Evolutionary conservation across 2,797 vertebrate genomes (phyloP), one percentile per base, ranked within the genome.

Genomic region (Vireo griseus): DNA sequence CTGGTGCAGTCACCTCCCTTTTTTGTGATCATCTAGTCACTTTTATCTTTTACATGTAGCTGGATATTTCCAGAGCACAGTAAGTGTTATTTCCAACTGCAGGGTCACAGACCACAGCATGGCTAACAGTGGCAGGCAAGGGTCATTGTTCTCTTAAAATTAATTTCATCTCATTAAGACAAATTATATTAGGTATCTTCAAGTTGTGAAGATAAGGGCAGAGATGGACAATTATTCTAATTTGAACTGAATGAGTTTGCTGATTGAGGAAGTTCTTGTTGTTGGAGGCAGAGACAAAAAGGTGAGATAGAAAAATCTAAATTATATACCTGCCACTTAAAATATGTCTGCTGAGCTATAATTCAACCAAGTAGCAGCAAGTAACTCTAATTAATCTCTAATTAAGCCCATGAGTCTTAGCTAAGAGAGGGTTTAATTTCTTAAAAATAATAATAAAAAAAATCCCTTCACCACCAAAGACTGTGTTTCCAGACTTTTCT

Each of bases 301-400:
- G 33, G 7, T 72, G 44, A 75, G 31, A 40, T 1, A 71, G 28
- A 73, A 92, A 81, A 85, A 29, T n/a, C n/a, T 68, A 62, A 58
- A 93, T 95, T 97, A 97, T 95, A 94, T 92, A 97, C 78, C 94
- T 88, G 88, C 83, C 90, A 95, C 90, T 97, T 95, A 95, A 97
- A 97, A 93, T 95, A 86, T 69, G 39, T 95, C 93, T 86, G 29
- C 80, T 96, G 75, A 84, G 54, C 17, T 72, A 65, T 75, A 94
- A 94, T 97, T 85, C 96, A 79, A 50, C 92, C 92, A 96, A 95
- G 73, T 86, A 96, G 92, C 92, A 97, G 93, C 94, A 95, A 97
- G 88, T 95, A 97, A 94, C 86, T 97, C 96, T 97, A 97, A 97
- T 98, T 97, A 97, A 92, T 94, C 92, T 97, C 95, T 97, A 97